Percentiles rank a stretch among this genome's conserved stretches.
Evolutionary conservation across 2,888 invertebrate genomes (phyloP).

Genomic region (Cerastis rubricosa): DNA sequence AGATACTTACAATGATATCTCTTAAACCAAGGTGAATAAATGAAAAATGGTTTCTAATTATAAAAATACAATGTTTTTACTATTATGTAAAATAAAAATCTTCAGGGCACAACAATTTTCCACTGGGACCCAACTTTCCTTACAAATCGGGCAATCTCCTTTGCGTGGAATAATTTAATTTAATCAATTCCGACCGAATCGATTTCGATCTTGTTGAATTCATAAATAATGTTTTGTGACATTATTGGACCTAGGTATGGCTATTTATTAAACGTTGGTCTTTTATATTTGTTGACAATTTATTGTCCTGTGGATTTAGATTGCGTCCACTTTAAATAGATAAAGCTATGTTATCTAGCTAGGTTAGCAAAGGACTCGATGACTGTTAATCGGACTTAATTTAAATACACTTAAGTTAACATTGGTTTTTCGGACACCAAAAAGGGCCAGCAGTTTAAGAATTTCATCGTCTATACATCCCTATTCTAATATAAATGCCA

Average conservation of each 20-base stretch:
- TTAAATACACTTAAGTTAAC: neutral
- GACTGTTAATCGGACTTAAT: neutral
- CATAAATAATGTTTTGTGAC: conserved; percentile 22
- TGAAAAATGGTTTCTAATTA: no score
- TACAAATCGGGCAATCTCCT: no score
- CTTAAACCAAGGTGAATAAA: no score
- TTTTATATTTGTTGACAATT: conserved; percentile 22
- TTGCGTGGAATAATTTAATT: conserved; percentile 45
- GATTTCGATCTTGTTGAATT: conserved; percentile 21
- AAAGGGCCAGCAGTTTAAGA: neutral
- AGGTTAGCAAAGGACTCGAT: neutral
- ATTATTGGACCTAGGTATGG: conserved; percentile 13
- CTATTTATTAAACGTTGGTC: conserved; percentile 5
- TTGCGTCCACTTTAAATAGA: conserved; percentile 15
- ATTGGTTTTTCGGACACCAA: neutral
- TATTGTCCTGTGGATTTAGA: neutral
- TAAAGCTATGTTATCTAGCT: neutral
- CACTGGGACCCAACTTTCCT: no score
- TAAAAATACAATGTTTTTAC: no score
- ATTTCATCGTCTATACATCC: neutral
- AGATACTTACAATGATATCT: no score
- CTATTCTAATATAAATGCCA: no score
- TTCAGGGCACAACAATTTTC: no score
- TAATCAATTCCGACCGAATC: conserved; percentile 30
- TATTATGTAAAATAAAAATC: no score